Evolutionary conservation across 2,888 invertebrate species (phyloP).

Genomic region (Tachina grossa): DNA sequence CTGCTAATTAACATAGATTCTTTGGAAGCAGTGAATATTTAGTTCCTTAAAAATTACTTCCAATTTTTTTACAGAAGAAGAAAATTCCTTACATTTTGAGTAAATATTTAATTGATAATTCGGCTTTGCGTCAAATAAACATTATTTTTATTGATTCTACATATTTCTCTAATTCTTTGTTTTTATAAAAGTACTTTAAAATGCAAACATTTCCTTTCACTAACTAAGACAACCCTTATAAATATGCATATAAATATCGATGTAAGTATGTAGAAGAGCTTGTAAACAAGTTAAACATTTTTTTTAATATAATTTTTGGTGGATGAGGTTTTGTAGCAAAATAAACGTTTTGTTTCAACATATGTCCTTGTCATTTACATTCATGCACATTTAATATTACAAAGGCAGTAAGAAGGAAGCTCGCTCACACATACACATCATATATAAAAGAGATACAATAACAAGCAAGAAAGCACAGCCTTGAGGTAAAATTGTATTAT

Average conservation of each 20-base stretch:
- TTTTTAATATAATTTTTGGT: slow-evolving; percentile 10
- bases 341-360: slow-evolving; percentile 66
- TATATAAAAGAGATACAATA: slow-evolving; percentile 1
- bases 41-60: no score
- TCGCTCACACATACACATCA: slow-evolving; percentile 1
- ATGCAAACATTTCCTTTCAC: background rate
- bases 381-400: slow-evolving; percentile 54
- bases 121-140: no score
- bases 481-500: slow-evolving; percentile 52
- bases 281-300: background rate
- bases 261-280: background rate
- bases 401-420: slow-evolving; percentile 16
- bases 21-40: no score
- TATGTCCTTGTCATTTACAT: slow-evolving; percentile 71
- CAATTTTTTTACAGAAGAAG: no score
- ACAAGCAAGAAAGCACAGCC: slow-evolving; percentile 40
- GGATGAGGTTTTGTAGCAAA: slow-evolving; percentile 38
- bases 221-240: background rate
- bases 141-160: no score
- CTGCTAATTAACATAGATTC: no score
- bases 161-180: background rate
- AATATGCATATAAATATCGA: background rate
- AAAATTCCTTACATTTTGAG: no score
- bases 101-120: no score
- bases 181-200: background rate